Evolutionary conservation across 2,888 invertebrate species (phyloP), one percentile per base, ranked within the genome.

Genomic region (Dasysyrphus albostriatus): DNA sequence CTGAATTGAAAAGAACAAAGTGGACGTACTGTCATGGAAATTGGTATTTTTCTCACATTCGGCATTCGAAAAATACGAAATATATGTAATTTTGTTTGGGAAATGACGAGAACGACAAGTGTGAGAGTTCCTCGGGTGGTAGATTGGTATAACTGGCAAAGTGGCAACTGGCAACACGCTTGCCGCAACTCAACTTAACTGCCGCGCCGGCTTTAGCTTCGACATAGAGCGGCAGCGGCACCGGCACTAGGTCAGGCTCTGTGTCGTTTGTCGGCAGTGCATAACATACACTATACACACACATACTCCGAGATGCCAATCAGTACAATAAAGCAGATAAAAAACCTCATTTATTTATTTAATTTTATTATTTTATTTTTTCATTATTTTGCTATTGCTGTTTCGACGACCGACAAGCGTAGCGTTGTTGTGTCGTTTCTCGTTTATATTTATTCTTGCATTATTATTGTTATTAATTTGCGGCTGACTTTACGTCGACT

Each of bases 381-480:
- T 65, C 34, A 42, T 77, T 70, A 54, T 56, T 65, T 58, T 70
- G 74, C 37, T 69, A 44, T 67, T 58, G 56, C 34, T 58, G 16
- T 3, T 63, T 34, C 49, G 42, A 24, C 49, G 42, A 24, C 6
- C 37, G 74, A 24, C 37, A 32, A n/a, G 9, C 58, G 34, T 9
- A 54, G 14, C 37, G 24, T 34, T 61, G 54, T n/a, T 51, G 56
- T 58, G 63, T 72, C 65, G 70, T 79, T 65, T 59, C 47, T 51
- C 69, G 19, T 72, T 83, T 73, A 79, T 80, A 79, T 80, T 75
- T 76, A 75, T 72, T 79, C 49, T 75, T 63, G 63, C 44, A 65
- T 77, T 83, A 83, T 72, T 83, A 77, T 83, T 83, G 77, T 83
- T 83, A 83, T 77, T 83, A 77, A 83, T 77, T 77, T 77, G 49